phyloP scores from a whole-genome alignment of 2,113 vertebrate species.

The Sula dactylatra region DNA sequence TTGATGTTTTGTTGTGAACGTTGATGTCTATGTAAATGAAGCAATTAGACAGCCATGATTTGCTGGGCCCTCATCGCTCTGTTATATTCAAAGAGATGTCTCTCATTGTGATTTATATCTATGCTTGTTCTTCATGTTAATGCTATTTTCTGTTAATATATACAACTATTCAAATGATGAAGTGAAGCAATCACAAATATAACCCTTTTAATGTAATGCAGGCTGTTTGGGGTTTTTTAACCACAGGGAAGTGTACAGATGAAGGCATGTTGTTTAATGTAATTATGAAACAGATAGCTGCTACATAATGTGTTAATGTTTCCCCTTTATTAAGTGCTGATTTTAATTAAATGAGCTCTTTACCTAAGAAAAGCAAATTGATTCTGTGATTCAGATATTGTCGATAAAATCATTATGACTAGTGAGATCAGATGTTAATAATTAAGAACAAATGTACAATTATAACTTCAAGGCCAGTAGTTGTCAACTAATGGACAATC shows the following conservation, averaged over 20 bases:
- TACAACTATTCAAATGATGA: background rate
- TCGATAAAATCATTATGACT: conserved; percentile 44
- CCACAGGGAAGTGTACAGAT: background rate
- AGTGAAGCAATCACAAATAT: background rate
- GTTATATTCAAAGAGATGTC: background rate
- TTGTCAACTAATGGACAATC: conserved; percentile 15
- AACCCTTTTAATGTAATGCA: background rate
- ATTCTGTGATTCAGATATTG: conserved; percentile 54
- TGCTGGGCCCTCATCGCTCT: background rate
- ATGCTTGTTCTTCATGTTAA: background rate
- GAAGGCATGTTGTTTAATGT: background rate
- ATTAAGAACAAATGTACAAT: conserved; percentile 8
- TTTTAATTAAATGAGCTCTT: conserved; percentile 46
- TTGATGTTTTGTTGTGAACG: background rate
- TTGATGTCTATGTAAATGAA: background rate
- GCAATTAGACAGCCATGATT: background rate
- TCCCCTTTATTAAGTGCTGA: conserved; percentile 28
- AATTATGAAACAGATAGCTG: background rate
- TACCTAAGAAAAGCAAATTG: conserved; percentile 31
- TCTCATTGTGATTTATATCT: background rate
- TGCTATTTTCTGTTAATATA: background rate
- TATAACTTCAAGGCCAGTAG: conserved; percentile 8
- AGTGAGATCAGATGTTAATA: conserved; percentile 41
- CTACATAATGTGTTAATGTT: background rate
- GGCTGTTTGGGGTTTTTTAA: background rate